A percentile compares a stretch with the other conserved stretches of the same genome.
phyloP scores from a whole-genome alignment of 2,888 invertebrate genomes.

The Pandemis cinnamomeana region DNA sequence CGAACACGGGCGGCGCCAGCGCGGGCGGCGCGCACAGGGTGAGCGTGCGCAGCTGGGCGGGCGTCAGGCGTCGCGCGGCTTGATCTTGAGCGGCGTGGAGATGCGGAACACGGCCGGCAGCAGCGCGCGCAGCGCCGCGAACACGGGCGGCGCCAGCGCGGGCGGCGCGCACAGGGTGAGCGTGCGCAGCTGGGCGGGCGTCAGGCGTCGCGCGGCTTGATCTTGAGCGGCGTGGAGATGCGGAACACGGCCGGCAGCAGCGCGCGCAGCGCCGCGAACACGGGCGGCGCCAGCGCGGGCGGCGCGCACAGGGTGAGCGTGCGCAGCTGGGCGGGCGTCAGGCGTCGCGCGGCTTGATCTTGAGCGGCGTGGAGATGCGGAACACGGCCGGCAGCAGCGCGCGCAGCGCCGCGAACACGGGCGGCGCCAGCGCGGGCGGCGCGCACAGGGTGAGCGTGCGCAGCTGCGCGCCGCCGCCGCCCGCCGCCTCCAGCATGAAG shows the following conservation, averaged over 20 bases:
- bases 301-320: conserved; percentile 94
- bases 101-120: conserved; percentile 96
- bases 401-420: conserved; percentile 89
- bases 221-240: conserved; percentile 95
- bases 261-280: conserved; percentile 88
- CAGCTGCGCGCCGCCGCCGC: conserved; percentile 95
- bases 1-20: too few relatives aligned
- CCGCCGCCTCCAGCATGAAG: conserved; percentile 99
- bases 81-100: conserved; percentile 95
- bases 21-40: too few relatives aligned
- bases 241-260: conserved; percentile 97
- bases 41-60: too few relatives aligned
- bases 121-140: conserved; percentile 89
- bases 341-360: conserved; percentile 82
- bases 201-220: conserved; percentile 75
- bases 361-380: conserved; percentile 96
- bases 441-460: conserved; percentile 93
- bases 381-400: conserved; percentile 96
- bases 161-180: conserved; percentile 92
- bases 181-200: conserved; percentile 89
- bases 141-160: conserved; percentile 93
- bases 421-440: conserved; percentile 93
- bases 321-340: conserved; percentile 83
- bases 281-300: conserved; percentile 91
- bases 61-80: conserved; percentile 60